These are phyloP conservation scores for Eupithecia pulchellata DNA, from an alignment of 2,888 invertebrate species.

Conservation along the genomic window DNA sequence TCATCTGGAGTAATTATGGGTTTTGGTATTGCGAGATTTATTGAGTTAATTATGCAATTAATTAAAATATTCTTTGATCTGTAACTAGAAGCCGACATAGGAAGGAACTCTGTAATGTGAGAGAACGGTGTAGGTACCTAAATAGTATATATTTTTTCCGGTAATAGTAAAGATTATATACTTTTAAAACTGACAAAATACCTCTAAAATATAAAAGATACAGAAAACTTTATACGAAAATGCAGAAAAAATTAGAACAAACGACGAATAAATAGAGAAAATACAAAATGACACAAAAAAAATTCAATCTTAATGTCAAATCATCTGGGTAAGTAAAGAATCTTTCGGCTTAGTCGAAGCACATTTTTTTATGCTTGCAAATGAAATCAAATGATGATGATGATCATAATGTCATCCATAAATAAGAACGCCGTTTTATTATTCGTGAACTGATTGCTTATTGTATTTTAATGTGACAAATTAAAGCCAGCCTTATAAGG, in stretches of 20 bases:
- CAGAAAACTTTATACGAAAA: neutral
- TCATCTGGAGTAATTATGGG: conserved; percentile 29
- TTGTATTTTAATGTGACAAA: conserved; percentile 75
- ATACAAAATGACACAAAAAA: no score
- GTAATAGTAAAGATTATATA: no score
- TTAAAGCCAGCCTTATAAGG: conserved; percentile 47
- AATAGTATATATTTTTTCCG: no score
- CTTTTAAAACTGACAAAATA: no score
- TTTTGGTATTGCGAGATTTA: conserved; percentile 27
- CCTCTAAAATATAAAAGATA: neutral
- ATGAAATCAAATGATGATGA: neutral
- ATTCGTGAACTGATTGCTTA: conserved; percentile 69
- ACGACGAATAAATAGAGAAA: no score
- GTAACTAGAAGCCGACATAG: conserved; percentile 3
- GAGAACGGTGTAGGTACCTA: conserved; percentile 17
- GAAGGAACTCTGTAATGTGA: conserved; percentile 4
- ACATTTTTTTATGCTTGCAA: neutral
- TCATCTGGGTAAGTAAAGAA: no score
- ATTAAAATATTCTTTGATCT: neutral
- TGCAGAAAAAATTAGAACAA: neutral
- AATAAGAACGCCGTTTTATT: conserved; percentile 40
- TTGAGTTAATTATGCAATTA: conserved; percentile 16
- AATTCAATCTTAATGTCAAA: no score
- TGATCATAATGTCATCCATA: conserved; percentile 26
- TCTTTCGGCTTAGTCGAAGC: neutral